Evolutionary conservation across 1,140 invertebrate species (phyloP).

Genomic region (Drosophila lowei): DNA sequence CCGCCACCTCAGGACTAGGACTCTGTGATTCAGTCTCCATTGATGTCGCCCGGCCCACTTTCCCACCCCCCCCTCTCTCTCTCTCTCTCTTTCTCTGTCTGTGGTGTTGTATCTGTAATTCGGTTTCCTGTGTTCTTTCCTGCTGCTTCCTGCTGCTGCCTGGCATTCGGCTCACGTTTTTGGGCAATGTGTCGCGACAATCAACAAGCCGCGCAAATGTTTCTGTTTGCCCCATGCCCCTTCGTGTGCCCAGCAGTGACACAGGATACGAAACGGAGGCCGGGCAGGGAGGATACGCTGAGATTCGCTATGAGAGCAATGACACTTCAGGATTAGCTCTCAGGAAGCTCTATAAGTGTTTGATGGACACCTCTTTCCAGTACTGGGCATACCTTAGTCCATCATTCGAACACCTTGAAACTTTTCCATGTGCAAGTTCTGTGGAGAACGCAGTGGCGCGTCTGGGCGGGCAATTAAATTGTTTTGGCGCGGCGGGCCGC

Average conservation of each 20-base stretch:
- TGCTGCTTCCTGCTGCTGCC: conserved; percentile 19
- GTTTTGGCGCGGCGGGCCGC: conserved; percentile 15
- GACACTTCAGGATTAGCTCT: neutral
- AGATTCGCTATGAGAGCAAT: conserved; percentile 4
- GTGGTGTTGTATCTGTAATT: neutral
- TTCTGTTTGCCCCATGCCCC: conserved; percentile 22
- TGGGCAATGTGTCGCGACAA: conserved; percentile 78
- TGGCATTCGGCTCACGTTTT: conserved; percentile 71
- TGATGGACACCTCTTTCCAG: neutral
- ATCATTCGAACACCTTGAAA: conserved; percentile 12
- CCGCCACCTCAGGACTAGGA: conserved; percentile 38
- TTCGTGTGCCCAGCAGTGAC: conserved; percentile 38
- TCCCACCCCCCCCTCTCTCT: neutral
- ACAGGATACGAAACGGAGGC: neutral
- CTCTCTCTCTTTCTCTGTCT: neutral
- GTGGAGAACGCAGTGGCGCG: conserved; percentile 22
- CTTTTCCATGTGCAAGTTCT: conserved; percentile 17
- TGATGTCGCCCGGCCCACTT: neutral
- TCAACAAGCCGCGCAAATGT: conserved; percentile 67
- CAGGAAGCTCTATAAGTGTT: neutral
- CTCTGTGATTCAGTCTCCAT: conserved; percentile 40
- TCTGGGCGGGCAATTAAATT: conserved; percentile 68
- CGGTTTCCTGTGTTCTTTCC: conserved; percentile 32
- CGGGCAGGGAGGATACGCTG: neutral
- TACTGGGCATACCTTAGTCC: conserved; percentile 30